Evolutionary conservation across 2,113 vertebrate species (phyloP).

Genomic region (Ovibos moschatus): DNA sequence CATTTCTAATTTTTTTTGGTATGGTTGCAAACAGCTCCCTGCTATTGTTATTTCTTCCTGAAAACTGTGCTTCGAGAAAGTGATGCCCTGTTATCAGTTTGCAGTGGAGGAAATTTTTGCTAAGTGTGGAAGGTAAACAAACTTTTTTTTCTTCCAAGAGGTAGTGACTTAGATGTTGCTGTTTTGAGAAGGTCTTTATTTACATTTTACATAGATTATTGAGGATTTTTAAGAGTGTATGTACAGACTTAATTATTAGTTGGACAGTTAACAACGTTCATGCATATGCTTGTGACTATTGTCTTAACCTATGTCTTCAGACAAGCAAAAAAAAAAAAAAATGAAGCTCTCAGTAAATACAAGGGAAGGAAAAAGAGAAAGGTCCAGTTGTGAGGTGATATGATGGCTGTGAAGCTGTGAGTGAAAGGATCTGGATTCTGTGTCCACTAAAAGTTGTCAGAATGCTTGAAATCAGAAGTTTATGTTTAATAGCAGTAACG

Average conservation of each 20-base stretch:
- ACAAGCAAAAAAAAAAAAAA: neutral
- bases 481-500: neutral
- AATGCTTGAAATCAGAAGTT: neutral
- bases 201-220: neutral
- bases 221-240: neutral
- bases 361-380: neutral
- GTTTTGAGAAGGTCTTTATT: neutral
- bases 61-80: neutral
- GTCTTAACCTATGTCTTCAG: neutral
- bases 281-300: neutral
- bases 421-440: neutral
- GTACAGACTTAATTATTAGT: neutral
- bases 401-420: neutral
- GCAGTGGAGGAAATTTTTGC: neutral
- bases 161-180: neutral
- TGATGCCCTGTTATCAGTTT: neutral
- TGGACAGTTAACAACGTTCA: neutral
- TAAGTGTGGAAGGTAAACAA: neutral
- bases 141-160: neutral
- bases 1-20: neutral
- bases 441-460: neutral
- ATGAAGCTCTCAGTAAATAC: neutral
- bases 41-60: conserved; percentile 1
- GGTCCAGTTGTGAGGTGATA: neutral
- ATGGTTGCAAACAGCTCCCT: neutral